phyloP scores from a whole-genome alignment of 2,113 vertebrate genomes.

The Phylloscopus whistleri region DNA sequence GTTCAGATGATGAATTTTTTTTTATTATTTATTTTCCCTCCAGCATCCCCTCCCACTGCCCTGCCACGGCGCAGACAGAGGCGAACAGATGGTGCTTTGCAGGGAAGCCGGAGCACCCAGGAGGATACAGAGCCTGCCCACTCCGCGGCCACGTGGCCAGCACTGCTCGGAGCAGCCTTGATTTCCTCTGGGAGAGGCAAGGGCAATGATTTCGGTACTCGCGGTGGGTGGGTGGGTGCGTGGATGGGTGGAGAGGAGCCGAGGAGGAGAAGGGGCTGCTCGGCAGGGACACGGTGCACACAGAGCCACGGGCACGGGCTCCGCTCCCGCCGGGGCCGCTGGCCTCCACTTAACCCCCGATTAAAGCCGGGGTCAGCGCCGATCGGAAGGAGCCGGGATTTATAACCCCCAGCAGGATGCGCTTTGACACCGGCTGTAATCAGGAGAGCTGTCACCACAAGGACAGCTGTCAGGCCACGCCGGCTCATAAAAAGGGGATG shows the following conservation, averaged over 20 bases:
- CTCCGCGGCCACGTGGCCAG: constrained; percentile 75
- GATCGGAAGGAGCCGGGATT: constrained; percentile 75
- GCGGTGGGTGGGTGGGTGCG: background rate
- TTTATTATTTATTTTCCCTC: constrained; percentile 87
- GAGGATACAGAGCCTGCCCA: constrained; percentile 84
- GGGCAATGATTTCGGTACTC: constrained; percentile 66
- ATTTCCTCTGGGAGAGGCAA: constrained; percentile 93
- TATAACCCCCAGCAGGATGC: constrained; percentile 71
- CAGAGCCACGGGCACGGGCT: background rate
- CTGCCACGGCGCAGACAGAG: constrained; percentile 65
- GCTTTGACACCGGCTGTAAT: constrained; percentile 75
- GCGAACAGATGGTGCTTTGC: constrained; percentile 75
- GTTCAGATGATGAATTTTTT: constrained; percentile 89
- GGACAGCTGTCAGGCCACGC: constrained; percentile 76
- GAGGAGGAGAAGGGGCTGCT: constrained; percentile 34
- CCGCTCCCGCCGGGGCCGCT: background rate
- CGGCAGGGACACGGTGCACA: constrained; percentile 8
- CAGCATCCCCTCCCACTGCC: constrained; percentile 75
- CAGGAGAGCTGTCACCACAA: constrained; percentile 78
- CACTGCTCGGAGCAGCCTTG: constrained; percentile 77
- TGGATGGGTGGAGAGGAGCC: constrained; percentile 12
- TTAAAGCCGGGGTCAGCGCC: constrained; percentile 67
- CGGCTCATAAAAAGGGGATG: constrained; percentile 69
- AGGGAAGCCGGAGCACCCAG: constrained; percentile 72
- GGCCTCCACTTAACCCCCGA: constrained; percentile 72